phyloP scores from a whole-genome alignment of 2,888 invertebrate species.

The Villa cingulata region DNA sequence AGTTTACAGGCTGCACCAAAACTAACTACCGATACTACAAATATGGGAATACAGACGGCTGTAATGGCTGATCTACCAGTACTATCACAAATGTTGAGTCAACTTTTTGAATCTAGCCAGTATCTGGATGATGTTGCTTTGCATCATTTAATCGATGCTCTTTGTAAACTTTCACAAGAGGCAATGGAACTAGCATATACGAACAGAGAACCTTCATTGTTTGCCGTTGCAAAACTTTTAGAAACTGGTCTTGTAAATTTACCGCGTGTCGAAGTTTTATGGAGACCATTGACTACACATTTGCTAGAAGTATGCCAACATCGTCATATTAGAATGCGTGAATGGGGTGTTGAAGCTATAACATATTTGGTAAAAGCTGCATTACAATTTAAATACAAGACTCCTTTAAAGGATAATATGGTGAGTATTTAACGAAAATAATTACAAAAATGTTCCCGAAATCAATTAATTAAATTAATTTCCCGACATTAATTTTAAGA shows the following conservation, averaged over 20 bases:
- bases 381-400: conserved; percentile 69
- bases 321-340: conserved; percentile 86
- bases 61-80: conserved; percentile 93
- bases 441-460: too few species aligned
- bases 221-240: conserved; percentile 95
- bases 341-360: conserved; percentile 95
- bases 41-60: conserved; percentile 81
- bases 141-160: conserved; percentile 89
- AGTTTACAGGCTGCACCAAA: conserved; percentile 71
- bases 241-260: conserved; percentile 94
- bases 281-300: conserved; percentile 91
- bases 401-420: conserved; percentile 73
- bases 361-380: conserved; percentile 88
- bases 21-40: conserved; percentile 58
- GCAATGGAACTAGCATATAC: conserved; percentile 95
- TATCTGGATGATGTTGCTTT: conserved; percentile 86
- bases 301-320: conserved; percentile 93
- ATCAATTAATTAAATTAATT: too few species aligned
- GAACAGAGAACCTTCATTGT: conserved; percentile 88
- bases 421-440: conserved; percentile 34
- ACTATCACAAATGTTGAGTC: conserved; percentile 78
- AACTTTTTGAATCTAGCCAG: conserved; percentile 89
- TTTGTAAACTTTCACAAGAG: conserved; percentile 91
- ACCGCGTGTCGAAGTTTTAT: conserved; percentile 81
- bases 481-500: too few species aligned